Evolutionary conservation across 2,113 vertebrate genomes (phyloP).

Genomic region (Dicerorhinus sumatrensis): DNA sequence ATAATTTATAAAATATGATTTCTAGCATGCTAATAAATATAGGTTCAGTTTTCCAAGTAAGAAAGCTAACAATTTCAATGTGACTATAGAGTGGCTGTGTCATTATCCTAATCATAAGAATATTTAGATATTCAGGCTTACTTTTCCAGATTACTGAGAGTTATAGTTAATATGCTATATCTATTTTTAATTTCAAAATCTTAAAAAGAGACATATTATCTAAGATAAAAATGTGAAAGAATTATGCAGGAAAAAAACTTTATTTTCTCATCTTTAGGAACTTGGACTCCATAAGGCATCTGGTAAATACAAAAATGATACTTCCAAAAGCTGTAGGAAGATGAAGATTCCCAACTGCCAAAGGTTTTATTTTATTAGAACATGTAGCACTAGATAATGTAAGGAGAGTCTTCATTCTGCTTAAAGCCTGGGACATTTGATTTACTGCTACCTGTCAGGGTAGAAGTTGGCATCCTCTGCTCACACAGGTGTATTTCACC

Average conservation of each 20-base stretch:
- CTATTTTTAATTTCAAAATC: conserved; percentile 1
- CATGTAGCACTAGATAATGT: background rate
- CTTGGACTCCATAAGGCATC: background rate
- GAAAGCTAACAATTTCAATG: background rate
- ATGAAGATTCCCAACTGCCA: background rate
- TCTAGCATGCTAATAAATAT: background rate
- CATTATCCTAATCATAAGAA: background rate
- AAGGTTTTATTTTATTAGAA: conserved; percentile 10
- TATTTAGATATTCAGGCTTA: background rate
- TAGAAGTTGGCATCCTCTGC: background rate
- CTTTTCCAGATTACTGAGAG: background rate
- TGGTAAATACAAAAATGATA: conserved; percentile 15
- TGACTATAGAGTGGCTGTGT: background rate
- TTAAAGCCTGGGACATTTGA: background rate
- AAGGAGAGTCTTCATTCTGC: background rate
- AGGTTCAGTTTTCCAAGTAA: background rate
- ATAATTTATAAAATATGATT: conserved; percentile 36
- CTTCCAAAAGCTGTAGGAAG: background rate
- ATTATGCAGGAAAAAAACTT: background rate
- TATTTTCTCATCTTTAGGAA: conserved; percentile 20
- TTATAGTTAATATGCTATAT: background rate
- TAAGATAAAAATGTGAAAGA: background rate
- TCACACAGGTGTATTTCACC: background rate
- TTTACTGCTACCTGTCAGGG: background rate
- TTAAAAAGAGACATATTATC: background rate